These are phyloP conservation scores for Centropus unirufus DNA, from an alignment of 2,113 vertebrate species.

Conservation along the genomic window DNA sequence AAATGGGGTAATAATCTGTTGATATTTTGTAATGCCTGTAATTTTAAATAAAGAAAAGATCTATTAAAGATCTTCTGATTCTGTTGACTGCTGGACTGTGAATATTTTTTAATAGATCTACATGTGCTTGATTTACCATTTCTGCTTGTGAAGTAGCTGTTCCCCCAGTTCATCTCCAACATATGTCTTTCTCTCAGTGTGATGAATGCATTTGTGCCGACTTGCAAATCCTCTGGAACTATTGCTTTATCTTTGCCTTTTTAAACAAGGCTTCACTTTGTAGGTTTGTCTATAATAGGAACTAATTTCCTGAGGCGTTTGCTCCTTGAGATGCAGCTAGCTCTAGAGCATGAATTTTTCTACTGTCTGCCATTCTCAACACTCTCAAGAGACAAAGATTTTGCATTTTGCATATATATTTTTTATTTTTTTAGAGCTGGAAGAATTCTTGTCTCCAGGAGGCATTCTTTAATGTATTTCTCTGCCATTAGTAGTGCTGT, in stretches of 20 bases:
- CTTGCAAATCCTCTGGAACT: background rate
- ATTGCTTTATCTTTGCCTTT: background rate
- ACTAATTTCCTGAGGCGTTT: background rate
- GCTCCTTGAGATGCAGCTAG: background rate
- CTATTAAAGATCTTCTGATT: background rate
- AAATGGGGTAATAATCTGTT: background rate
- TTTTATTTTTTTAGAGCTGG: background rate
- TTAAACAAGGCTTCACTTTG: background rate
- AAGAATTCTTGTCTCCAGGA: constrained; percentile 2
- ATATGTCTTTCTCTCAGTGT: background rate
- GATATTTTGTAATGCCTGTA: background rate
- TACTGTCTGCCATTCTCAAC: background rate
- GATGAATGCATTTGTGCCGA: background rate
- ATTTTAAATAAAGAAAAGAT: background rate
- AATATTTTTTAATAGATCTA: background rate
- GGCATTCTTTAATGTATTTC: background rate
- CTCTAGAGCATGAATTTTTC: background rate
- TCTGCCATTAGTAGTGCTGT: background rate
- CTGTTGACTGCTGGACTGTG: background rate
- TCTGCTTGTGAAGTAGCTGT: background rate
- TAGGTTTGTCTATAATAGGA: background rate
- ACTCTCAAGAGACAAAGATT: background rate
- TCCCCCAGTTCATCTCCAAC: background rate
- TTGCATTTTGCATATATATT: background rate
- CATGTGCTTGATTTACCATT: background rate